Percentiles rank a stretch among this genome's conserved stretches.
These are phyloP conservation scores for Passer domesticus DNA, from an alignment of 2,113 vertebrate genomes.

Conservation along the genomic window DNA sequence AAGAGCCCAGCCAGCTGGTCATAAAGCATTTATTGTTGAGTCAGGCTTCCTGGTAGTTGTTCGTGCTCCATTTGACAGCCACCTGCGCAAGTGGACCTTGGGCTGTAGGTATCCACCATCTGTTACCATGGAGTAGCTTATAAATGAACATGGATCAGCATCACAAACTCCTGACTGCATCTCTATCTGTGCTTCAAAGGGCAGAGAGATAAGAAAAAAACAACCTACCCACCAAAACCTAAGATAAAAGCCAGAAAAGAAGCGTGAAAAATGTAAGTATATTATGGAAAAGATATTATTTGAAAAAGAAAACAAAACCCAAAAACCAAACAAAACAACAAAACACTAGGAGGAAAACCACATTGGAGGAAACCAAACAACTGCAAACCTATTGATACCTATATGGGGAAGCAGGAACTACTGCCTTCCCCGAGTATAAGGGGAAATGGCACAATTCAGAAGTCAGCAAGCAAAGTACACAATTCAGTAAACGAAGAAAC, in stretches of 20 bases:
- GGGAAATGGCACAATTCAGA: background rate
- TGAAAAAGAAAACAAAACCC: background rate
- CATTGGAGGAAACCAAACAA: background rate
- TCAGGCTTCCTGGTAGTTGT: background rate
- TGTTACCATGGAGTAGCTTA: background rate
- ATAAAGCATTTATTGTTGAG: background rate
- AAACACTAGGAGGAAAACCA: background rate
- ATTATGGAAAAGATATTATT: background rate
- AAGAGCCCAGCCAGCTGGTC: background rate
- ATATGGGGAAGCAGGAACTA: background rate
- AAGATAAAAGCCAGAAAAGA: background rate
- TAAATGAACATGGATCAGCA: background rate
- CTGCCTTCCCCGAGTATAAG: accelerated
- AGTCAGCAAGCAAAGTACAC: background rate
- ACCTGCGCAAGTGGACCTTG: background rate
- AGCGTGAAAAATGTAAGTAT: background rate
- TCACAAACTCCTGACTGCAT: background rate
- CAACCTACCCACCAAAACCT: background rate
- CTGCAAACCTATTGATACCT: background rate
- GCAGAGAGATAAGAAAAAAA: background rate
- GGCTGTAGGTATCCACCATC: background rate
- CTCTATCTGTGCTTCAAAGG: background rate
- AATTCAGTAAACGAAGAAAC: background rate
- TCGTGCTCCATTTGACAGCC: background rate
- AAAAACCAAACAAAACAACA: background rate